phyloP scores from a whole-genome alignment of 2,797 vertebrate genomes.

The Zenarchopterus dispar region DNA sequence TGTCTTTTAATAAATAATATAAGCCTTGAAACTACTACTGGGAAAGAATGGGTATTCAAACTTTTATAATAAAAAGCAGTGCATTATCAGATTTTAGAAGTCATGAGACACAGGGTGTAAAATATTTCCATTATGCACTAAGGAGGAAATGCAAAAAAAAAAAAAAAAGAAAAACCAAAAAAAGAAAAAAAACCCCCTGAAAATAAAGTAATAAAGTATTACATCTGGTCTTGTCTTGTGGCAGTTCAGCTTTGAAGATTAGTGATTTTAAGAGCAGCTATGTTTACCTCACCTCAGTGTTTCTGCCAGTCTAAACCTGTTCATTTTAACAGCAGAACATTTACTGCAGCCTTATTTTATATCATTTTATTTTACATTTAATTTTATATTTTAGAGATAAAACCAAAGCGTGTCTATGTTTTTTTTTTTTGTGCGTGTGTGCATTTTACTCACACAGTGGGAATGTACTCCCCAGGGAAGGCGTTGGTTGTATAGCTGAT shows the following conservation, averaged over 20 bases:
- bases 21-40: too few species aligned
- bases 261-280: not conserved
- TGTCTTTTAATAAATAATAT: too few species aligned
- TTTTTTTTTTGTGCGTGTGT: conserved; percentile 19
- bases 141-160: too few species aligned
- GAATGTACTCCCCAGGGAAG: conserved; percentile 94
- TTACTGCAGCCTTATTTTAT: not conserved
- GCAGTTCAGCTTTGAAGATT: not conserved
- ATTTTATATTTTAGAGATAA: not conserved
- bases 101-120: too few species aligned
- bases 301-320: conserved; percentile 39
- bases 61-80: too few species aligned
- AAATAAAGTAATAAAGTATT: too few species aligned
- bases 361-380: not conserved
- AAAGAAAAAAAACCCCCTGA: too few species aligned
- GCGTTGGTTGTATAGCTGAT: conserved; percentile 97
- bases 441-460: conserved; percentile 89
- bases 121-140: too few species aligned
- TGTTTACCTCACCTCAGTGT: conserved; percentile 19
- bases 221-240: not conserved
- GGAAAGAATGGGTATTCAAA: too few species aligned
- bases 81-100: too few species aligned
- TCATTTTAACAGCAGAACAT: not conserved
- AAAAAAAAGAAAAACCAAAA: too few species aligned
- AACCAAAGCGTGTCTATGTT: not conserved